A percentile compares a stretch with the other conserved stretches of the same genome.
Conservation (phyloP, 2,113 vertebrate genomes). For the Mormoops blainvillei region DNA sequence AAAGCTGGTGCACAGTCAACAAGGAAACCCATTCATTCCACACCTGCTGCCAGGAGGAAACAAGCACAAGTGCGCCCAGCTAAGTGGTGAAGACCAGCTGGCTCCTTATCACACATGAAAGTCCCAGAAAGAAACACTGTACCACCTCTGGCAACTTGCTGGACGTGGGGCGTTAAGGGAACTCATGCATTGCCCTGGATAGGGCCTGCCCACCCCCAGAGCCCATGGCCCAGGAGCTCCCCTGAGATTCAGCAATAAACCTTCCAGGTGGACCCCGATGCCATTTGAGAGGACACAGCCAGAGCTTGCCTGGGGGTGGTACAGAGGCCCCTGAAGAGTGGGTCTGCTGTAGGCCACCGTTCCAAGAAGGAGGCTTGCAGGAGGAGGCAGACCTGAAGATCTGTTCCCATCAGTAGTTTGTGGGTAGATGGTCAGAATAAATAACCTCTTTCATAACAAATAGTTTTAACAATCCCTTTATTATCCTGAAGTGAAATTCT, state of each 20-base stretch:
- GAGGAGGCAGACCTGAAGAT: neutral
- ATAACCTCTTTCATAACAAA: neutral
- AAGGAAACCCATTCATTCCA: neutral
- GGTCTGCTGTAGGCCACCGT: too few species aligned
- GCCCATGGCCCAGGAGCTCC: neutral
- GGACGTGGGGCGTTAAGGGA: neutral
- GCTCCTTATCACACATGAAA: neutral
- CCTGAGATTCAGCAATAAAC: neutral
- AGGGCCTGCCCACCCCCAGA: neutral
- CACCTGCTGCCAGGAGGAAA: neutral
- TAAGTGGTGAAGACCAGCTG: neutral
- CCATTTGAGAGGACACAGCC: slow-evolving; percentile 7
- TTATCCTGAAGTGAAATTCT: neutral
- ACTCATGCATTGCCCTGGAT: neutral
- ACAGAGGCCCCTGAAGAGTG: accelerated
- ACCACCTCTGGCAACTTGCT: slow-evolving; percentile 29
- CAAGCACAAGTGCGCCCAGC: neutral
- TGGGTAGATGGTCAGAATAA: neutral
- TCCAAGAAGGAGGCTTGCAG: neutral
- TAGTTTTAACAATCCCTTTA: neutral
- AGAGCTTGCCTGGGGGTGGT: neutral
- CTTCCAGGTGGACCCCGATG: neutral
- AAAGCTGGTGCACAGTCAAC: neutral
- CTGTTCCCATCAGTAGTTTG: neutral
- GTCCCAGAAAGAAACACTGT: slow-evolving; percentile 25